A percentile compares a stretch with the other conserved stretches of the same genome.
These are phyloP conservation scores for Hermetia illucens DNA, from an alignment of 1,140 invertebrate genomes.

Conservation along the genomic window DNA sequence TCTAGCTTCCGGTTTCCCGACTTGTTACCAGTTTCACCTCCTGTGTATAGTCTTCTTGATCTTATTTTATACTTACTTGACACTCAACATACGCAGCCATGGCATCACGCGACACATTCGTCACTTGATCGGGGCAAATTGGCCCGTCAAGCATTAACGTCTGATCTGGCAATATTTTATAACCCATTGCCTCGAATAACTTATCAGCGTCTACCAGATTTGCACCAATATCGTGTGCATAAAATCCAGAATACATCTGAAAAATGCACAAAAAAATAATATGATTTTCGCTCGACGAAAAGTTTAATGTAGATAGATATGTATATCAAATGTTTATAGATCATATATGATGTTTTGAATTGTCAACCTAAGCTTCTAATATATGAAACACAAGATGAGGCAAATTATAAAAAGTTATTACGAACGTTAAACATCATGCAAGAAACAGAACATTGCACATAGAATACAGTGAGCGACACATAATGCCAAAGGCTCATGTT, in stretches of 20 bases:
- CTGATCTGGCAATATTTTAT: slow-evolving; percentile 37
- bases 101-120: slow-evolving; percentile 64
- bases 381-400: too few relatives aligned
- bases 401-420: too few relatives aligned
- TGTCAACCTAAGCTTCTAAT: too few relatives aligned
- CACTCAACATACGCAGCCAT: slow-evolving; percentile 81
- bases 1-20: too few relatives aligned
- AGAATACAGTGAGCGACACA: too few relatives aligned
- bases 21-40: too few relatives aligned
- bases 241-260: slow-evolving; percentile 72
- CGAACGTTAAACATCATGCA: too few relatives aligned
- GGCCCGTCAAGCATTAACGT: slow-evolving; percentile 48
- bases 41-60: too few relatives aligned
- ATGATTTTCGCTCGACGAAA: not conserved
- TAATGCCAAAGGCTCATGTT: too few relatives aligned
- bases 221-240: slow-evolving; percentile 69
- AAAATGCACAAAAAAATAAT: slow-evolving; percentile 13
- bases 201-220: slow-evolving; percentile 59
- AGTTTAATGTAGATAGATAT: not conserved
- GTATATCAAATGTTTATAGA: slow-evolving; percentile 1
- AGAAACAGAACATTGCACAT: too few relatives aligned
- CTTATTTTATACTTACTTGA: too few relatives aligned
- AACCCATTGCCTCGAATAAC: slow-evolving; percentile 70
- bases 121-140: slow-evolving; percentile 65
- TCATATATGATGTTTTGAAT: too few relatives aligned